phyloP scores from a whole-genome alignment of 23 tunicate species.

The Styela clava region DNA sequence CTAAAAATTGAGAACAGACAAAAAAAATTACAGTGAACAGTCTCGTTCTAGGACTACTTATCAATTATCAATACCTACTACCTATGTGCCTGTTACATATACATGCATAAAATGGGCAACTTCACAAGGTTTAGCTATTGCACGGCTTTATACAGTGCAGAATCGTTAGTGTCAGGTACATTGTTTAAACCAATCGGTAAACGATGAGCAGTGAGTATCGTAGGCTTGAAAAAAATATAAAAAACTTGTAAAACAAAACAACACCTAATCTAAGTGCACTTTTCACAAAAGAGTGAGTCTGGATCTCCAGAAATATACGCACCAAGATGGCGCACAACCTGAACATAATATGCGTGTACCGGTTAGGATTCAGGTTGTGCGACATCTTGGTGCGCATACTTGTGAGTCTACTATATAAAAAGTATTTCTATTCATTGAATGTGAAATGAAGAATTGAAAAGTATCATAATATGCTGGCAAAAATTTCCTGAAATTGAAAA shows the following conservation, averaged over 20 bases:
- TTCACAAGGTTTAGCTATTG: neutral
- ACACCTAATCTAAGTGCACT: neutral
- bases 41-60: neutral
- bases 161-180: neutral
- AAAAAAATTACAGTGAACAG: neutral
- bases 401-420: no score
- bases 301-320: no score
- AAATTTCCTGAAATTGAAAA: no score
- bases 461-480: no score
- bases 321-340: no score
- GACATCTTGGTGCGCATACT: no score
- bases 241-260: neutral
- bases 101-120: neutral
- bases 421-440: no score
- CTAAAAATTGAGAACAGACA: neutral
- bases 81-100: neutral
- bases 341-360: no score
- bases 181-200: no score
- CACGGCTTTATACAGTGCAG: neutral
- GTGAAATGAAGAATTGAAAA: no score
- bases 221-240: neutral
- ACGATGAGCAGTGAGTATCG: neutral
- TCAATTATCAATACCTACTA: neutral
- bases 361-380: no score
- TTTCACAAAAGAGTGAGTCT: no score